phyloP scores from a whole-genome alignment of 2,888 invertebrate genomes.

The Ectemnius lituratus region DNA sequence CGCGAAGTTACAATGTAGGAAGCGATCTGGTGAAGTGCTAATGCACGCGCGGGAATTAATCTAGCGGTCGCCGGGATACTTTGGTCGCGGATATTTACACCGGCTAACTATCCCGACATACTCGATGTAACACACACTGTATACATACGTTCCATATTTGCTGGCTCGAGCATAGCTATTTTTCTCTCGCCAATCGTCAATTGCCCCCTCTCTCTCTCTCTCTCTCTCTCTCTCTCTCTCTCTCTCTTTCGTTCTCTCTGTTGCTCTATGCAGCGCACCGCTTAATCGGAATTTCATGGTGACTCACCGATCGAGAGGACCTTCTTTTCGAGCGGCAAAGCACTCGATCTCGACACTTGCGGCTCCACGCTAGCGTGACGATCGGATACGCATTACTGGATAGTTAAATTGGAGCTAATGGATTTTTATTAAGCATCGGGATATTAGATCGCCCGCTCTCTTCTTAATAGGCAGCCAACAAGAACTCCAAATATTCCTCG shows the following conservation, averaged over 20 bases:
- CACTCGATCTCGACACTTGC: background rate
- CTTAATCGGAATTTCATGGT: background rate
- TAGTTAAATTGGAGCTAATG: conserved; percentile 5
- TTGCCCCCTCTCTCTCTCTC: no score
- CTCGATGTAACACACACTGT: no score
- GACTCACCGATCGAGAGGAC: conserved; percentile 1
- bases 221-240: no score
- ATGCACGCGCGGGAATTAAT: conserved; percentile 67
- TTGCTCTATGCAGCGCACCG: background rate
- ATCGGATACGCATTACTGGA: conserved; percentile 4
- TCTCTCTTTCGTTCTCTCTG: no score
- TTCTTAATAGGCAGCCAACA: no score
- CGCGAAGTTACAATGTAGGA: conserved; percentile 55
- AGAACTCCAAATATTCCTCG: no score
- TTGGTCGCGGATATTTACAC: background rate
- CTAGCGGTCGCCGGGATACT: conserved; percentile 57
- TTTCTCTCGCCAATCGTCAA: no score
- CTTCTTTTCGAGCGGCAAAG: background rate
- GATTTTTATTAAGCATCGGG: background rate
- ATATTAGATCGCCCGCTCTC: no score
- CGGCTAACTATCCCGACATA: no score
- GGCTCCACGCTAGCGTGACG: background rate
- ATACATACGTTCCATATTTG: no score
- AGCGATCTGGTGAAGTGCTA: conserved; percentile 61
- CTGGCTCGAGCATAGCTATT: no score